A percentile compares a stretch with the other conserved stretches of the same genome.
Conservation (phyloP, 2,797 vertebrate genomes). For the Clarias fuscus region DNA sequence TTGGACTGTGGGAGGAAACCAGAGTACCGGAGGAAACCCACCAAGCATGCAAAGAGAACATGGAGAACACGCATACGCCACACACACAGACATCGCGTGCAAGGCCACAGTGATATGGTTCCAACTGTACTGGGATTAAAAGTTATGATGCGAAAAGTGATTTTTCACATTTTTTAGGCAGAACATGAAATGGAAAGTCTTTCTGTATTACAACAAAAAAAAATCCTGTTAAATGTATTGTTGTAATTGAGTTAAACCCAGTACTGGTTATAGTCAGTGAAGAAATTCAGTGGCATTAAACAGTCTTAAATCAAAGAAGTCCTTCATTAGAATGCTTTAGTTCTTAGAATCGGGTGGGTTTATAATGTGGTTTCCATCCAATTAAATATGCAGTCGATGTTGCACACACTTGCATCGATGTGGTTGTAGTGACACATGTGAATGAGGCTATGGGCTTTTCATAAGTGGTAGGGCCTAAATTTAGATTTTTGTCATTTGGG, state of each 20-base stretch:
- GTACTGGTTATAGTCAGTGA: conserved; percentile 37
- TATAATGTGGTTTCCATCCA: conserved; percentile 51
- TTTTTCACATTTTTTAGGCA: background rate
- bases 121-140: background rate
- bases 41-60: too few relatives aligned
- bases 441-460: conserved; percentile 31
- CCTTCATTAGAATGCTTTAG: conserved; percentile 7
- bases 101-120: background rate
- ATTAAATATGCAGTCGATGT: conserved; percentile 47
- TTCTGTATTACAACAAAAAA: background rate
- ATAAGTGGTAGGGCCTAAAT: conserved; percentile 14
- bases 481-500: background rate
- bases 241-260: conserved; percentile 38
- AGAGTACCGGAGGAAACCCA: too few relatives aligned
- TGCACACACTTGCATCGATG: conserved; percentile 26
- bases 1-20: too few relatives aligned
- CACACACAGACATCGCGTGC: background rate
- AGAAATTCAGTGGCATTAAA: conserved; percentile 57
- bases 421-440: conserved; percentile 31
- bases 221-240: background rate
- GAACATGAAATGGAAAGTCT: background rate
- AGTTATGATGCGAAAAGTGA: background rate
- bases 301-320: background rate
- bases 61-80: conserved; percentile 2
- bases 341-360: conserved; percentile 5